Conservation (phyloP, 2,797 vertebrate species). For the Ceryle rudis region DNA sequence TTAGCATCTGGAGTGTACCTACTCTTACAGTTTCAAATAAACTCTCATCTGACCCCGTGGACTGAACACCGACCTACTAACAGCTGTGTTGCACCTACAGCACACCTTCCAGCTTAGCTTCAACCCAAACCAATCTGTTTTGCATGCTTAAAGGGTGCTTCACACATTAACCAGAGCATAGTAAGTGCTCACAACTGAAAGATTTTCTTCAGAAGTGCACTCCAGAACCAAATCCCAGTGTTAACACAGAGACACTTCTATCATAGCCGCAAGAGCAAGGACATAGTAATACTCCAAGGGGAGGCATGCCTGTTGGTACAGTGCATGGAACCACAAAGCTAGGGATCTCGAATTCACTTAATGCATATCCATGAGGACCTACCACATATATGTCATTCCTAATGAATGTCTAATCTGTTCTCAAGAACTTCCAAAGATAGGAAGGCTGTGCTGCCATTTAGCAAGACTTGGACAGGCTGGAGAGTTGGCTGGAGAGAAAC, state of each 20-base stretch:
- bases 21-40: neutral
- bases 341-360: neutral
- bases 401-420: neutral
- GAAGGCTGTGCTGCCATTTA: too few relatives aligned
- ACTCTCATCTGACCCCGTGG: neutral
- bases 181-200: neutral
- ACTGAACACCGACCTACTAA: neutral
- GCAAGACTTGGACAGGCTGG: too few relatives aligned
- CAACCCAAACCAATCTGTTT: neutral
- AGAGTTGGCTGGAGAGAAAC: too few relatives aligned
- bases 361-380: neutral
- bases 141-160: neutral
- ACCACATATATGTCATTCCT: neutral
- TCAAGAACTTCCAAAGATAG: neutral
- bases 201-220: neutral
- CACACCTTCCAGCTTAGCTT: neutral
- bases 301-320: neutral
- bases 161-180: neutral
- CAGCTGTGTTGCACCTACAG: neutral
- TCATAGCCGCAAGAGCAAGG: neutral
- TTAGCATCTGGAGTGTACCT: neutral
- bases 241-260: neutral
- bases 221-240: neutral
- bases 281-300: neutral
- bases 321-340: neutral